Evolutionary conservation across 1,140 invertebrate genomes (phyloP), one percentile per base, ranked within the genome.

Genomic region (Achroia grisella): DNA sequence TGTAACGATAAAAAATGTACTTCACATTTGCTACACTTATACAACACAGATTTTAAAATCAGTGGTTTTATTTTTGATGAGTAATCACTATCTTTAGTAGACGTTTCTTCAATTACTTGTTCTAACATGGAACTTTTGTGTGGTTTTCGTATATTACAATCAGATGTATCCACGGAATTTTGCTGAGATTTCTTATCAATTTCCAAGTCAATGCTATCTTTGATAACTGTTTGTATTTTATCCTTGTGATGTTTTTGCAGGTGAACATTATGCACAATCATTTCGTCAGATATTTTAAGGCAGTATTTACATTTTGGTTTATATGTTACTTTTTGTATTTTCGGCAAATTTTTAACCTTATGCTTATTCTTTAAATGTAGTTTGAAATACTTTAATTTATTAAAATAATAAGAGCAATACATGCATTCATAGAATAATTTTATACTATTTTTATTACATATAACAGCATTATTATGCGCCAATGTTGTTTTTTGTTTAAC

Each of bases 21-120:
- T 44, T 72, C 48, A 52, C 76, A 80, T 57, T 63, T 53, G 15
- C 42, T 34, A 48, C 72, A 79, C 59, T 64, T 66, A 40, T 62
- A 74, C 14, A 77, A 29, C 31, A 56, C 45, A 37, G 55, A 59
- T 50, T 71, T 62, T 15, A 66, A 53, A 14, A 45, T 10, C 8
- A 44, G 17, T 4, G 5, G 12, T 28, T 29, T 33, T 32, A 39
- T 2, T 6, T 4, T 39, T 27, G 4, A 23, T 41, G 31, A 13
- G 29, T 28, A 15, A 14, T 6, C n/a, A 2, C 10, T 10, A 14
- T 9, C 17, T 15, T 15, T 10, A 1, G 10, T 15, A 15, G 4
- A 37, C 8, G 15, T 37, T 37, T 15, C 35, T 9, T 37, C 35
- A 14, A 3, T 14, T 11, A 11, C n/a, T n/a, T n/a, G n/a, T n/a